Evolutionary conservation across 2,888 invertebrate genomes (phyloP), one percentile per base, ranked within the genome.

Genomic region (Miltochrista miniata): DNA sequence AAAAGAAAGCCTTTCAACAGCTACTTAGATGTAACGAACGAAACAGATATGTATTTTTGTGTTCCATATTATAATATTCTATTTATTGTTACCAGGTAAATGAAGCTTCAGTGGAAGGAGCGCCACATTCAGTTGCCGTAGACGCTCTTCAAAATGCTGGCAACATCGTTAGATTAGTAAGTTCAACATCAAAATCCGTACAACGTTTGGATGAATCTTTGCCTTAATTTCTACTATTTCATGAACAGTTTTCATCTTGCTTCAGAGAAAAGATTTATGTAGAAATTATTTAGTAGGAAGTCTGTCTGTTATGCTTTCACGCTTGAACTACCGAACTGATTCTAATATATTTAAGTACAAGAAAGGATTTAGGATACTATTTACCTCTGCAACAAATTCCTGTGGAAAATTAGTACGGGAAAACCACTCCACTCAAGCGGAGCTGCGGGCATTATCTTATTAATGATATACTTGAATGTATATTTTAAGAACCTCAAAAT

Each of bases 141-240:
- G 98, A 99, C 73, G 98, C 98, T 36, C 94, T 99, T 66, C 99
- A 99, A 90, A 95, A 96, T 81, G 98, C 99, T 48, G 99, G 99
- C 68, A 97, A 98, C 86, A 94, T 95, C 70, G 99, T 99, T 68
- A 96, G 96, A 90, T 93, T 99, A 94, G 97, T 97, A 88, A 94
- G 95, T 93, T 58, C 35, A 56, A 36, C 61, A 56, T 30, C 30
- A 39, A 29, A 41, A 7, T 31, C 13, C 51, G 51, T 48, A 44
- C 43, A 44, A 66, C 59, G 69, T 66, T 66, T 54, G 68, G 18
- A 24, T 4, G 18, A 4, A 4, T 2, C 18, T 24, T 61, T 44
- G 51, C 59, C 59, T 56, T 68, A 45, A 48, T 24, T 48, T 39
- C 36, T 13, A 41, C 57, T 48, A 52, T 41, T 51, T 51, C 48